phyloP scores from a whole-genome alignment of 1,140 invertebrate species.

The Aphidius gifuensis region DNA sequence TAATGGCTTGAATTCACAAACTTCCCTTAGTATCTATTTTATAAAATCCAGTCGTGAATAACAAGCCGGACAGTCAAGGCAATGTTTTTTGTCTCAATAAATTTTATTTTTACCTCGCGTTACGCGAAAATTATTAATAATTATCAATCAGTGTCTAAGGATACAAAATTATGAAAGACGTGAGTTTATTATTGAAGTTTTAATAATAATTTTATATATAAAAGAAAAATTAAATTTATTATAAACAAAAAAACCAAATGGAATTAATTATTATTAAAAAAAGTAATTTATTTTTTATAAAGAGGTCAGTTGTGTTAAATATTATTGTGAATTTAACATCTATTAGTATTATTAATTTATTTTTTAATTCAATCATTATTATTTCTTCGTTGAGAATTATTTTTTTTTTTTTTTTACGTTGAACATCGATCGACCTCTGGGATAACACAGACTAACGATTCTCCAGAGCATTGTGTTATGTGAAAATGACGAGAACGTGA shows the following conservation, averaged over 20 bases:
- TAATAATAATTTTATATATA: not conserved
- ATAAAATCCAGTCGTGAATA: conserved; percentile 45
- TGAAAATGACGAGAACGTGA: conserved; percentile 11
- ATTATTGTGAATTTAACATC: not conserved
- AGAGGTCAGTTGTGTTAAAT: not conserved
- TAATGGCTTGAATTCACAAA: conserved; percentile 34
- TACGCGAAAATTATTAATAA: not conserved
- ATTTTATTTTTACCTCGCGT: conserved; percentile 29
- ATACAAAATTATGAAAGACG: conserved; percentile 39
- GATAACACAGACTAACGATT: not conserved
- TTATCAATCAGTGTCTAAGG: conserved; percentile 14
- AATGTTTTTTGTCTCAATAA: conserved; percentile 39
- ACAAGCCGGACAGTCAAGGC: conserved; percentile 44
- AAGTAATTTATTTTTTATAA: conserved; percentile 1
- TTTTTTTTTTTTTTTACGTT: conserved; percentile 5
- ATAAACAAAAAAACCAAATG: not conserved
- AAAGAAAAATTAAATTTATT: not conserved
- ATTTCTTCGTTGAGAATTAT: not conserved
- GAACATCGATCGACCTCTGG: conserved; percentile 6
- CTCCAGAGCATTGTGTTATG: conserved; percentile 8
- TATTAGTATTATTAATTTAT: not conserved
- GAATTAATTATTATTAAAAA: not conserved
- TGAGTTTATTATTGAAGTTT: conserved; percentile 30
- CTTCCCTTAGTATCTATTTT: conserved; percentile 28
- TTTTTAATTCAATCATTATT: not conserved